These are phyloP conservation scores for Borostomias antarcticus DNA, from an alignment of 2,797 vertebrate genomes.

Conservation along the genomic window DNA sequence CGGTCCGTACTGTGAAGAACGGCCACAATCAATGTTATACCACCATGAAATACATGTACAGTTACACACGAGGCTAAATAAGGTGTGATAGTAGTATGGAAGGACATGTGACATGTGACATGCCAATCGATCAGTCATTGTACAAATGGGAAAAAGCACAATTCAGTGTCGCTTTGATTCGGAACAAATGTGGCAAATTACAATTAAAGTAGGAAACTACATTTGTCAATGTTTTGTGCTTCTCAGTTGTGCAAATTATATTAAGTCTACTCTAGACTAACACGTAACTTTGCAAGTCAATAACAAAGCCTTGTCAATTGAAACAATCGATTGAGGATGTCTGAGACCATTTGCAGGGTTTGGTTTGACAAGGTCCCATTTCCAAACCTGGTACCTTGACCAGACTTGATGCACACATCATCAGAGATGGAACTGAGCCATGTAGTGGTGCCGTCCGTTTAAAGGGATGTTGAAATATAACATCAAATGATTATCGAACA, in stretches of 20 bases:
- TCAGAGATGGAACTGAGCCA: not conserved
- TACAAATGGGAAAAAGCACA: slow-evolving; percentile 9
- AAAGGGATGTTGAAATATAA: slow-evolving; percentile 12
- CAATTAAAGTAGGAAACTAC: too few relatives aligned
- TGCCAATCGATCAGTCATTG: not conserved
- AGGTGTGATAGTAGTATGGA: too few relatives aligned
- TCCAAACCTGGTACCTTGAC: not conserved
- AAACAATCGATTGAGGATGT: not conserved
- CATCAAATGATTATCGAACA: not conserved
- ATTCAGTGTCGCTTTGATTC: not conserved
- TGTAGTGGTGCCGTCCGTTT: not conserved
- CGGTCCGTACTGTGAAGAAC: not conserved
- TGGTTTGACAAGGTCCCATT: not conserved
- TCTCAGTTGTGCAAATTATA: slow-evolving; percentile 8
- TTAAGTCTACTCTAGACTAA: not conserved
- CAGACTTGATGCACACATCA: not conserved
- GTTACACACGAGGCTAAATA: slow-evolving; percentile 1
- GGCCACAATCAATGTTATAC: slow-evolving; percentile 2
- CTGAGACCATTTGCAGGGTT: not conserved
- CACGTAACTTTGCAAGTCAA: not conserved
- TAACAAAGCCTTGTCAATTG: not conserved
- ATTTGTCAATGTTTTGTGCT: slow-evolving; percentile 11
- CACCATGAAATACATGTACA: not conserved
- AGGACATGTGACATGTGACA: not conserved
- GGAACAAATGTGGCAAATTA: not conserved